Base-by-base conservation (phyloP, 2,113 vertebrate species). In the Phyllostomus discolor region DNA sequence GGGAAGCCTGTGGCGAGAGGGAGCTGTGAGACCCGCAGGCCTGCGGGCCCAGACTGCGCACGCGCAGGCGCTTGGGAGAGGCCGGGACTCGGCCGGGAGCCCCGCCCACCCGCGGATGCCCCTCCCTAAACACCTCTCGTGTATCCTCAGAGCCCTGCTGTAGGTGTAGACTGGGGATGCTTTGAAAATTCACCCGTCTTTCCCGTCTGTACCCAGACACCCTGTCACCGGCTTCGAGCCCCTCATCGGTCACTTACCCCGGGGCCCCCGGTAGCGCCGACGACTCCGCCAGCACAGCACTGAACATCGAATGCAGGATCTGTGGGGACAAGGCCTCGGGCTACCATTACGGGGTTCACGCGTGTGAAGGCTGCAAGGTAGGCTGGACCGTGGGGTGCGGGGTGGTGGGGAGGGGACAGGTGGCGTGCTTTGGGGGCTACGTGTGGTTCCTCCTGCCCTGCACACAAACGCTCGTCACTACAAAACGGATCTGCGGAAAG, bases 361-460 rank as follows among this genome's bases (percentile, higher is more conserved):
- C 99, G 10, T 99, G 99, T 72, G 99, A 99, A 98, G 99, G 99
- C 96, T 99, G 99, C 98, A 99, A 99, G 99, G 99, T 99, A 98
- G 31, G 57, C 90, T 93, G 5, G 38, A 5, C 59, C 22, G 2
- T 3, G 54, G 52, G 9, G 2, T 24, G 54, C 7, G 22, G 54
- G 57, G 57, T 59, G 57, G 20, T 31, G 0, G 24, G 33, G 19
- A 0, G 24, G 33, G 19, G 3, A 3, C 3, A 7, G 4, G 28
- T 0, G 15, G 8, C 24, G 14, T 14, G 41, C 33, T 46, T 17
- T 22, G 10, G 78, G 78, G 59, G 5, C 24, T 1, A 7, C 0
- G 2, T 4, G 24, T 11, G 28, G 8, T 33, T 24, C 22, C 33
- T 62, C 41, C 31, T 38, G 10, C 24, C 4, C 38, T 5, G 24